These are phyloP conservation scores for Chydorus sphaericus DNA, from an alignment of 2,888 invertebrate genomes.

Conservation along the genomic window DNA sequence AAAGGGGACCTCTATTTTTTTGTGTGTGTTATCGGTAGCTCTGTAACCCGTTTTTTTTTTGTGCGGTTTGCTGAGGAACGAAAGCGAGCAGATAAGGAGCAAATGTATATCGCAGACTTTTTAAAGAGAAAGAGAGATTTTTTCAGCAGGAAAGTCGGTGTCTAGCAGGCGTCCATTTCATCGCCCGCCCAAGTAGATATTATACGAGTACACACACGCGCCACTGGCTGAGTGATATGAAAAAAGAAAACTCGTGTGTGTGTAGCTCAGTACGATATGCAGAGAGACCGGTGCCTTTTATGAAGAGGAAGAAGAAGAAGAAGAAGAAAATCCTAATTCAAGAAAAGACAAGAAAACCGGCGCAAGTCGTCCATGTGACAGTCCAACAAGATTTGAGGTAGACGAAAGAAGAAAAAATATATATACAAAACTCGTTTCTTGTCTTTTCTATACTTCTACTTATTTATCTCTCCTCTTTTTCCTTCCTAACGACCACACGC, in stretches of 20 bases:
- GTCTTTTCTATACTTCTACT: not conserved
- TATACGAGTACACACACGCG: too few relatives aligned
- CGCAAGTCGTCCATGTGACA: not conserved
- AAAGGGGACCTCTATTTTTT: too few relatives aligned
- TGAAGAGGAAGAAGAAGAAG: not conserved
- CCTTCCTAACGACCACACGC: not conserved
- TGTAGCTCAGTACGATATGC: not conserved
- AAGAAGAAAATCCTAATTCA: not conserved
- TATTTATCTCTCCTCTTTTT: constrained; percentile 1
- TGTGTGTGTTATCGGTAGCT: too few relatives aligned
- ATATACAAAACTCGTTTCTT: not conserved
- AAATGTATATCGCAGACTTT: too few relatives aligned
- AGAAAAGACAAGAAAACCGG: not conserved
- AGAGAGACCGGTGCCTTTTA: constrained; percentile 1
- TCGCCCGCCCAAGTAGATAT: too few relatives aligned
- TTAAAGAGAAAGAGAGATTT: too few relatives aligned
- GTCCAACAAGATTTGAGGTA: not conserved
- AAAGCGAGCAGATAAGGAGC: too few relatives aligned
- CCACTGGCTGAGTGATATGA: not conserved
- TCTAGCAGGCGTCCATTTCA: too few relatives aligned
- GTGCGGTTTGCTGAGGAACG: too few relatives aligned
- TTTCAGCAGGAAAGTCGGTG: too few relatives aligned
- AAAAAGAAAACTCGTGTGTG: not conserved
- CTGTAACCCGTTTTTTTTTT: too few relatives aligned
- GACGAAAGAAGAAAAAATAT: too few relatives aligned